phyloP scores from a whole-genome alignment of 1,140 invertebrate species.

The Parasteatoda tepidariorum region DNA sequence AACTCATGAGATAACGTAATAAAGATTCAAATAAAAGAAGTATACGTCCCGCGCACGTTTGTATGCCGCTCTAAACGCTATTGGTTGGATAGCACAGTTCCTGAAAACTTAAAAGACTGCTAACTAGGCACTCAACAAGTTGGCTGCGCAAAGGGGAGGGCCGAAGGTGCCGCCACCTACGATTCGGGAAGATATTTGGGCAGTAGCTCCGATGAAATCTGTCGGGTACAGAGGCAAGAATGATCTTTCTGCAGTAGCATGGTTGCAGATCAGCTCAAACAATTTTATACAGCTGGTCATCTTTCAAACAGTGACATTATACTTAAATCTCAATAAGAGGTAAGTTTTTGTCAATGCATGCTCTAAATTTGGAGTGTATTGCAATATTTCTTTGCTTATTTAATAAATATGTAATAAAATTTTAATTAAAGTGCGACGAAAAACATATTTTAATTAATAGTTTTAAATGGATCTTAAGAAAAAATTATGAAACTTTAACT shows the following conservation, averaged over 20 bases:
- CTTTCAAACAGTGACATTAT: too few species aligned
- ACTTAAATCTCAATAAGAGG: too few species aligned
- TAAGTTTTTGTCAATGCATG: too few species aligned
- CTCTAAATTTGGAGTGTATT: too few species aligned
- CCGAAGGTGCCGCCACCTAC: constrained; percentile 15
- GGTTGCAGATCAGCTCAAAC: neutral
- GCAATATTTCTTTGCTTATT: too few species aligned
- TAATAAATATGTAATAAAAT: too few species aligned
- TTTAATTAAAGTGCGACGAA: too few species aligned
- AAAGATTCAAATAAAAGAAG: neutral
- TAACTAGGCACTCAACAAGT: constrained; percentile 32
- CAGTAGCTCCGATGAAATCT: constrained; percentile 12
- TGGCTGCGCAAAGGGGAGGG: constrained; percentile 16
- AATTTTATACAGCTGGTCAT: too few species aligned
- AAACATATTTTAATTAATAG: too few species aligned
- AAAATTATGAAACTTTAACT: too few species aligned
- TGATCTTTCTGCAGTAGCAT: neutral
- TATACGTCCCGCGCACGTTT: neutral
- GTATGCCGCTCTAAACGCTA: neutral
- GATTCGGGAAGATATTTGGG: neutral
- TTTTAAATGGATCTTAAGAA: too few species aligned
- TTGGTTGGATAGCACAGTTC: neutral
- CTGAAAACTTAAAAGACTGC: constrained; percentile 11
- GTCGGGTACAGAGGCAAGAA: neutral
- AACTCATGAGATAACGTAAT: neutral